Evolutionary conservation across 2,113 vertebrate genomes (phyloP).

Genomic region (Oryzias melastigma): DNA sequence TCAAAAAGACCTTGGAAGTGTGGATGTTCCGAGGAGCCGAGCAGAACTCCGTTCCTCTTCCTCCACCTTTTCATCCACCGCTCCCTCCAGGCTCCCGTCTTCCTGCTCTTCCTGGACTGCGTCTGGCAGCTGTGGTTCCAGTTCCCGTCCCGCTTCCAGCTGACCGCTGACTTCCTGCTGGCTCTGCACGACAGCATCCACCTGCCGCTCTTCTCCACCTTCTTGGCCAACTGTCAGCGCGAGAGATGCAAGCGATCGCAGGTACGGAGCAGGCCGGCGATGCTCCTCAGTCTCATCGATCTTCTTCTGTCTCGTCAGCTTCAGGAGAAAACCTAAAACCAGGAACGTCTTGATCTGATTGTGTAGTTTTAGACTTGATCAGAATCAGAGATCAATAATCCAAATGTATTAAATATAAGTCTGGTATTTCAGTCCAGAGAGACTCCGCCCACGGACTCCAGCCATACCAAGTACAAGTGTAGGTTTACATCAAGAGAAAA

Average conservation of each 20-base stretch:
- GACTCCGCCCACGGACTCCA: no score
- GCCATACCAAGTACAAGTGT: no score
- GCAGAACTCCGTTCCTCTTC: neutral
- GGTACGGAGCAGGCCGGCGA: conserved; percentile 64
- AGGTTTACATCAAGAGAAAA: no score
- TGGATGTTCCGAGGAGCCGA: no score
- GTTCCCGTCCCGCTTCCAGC: conserved; percentile 85
- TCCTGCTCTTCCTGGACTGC: conserved; percentile 93
- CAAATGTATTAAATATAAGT: no score
- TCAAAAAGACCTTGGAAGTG: no score
- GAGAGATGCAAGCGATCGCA: conserved; percentile 78
- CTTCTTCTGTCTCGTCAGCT: no score
- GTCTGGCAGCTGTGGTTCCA: conserved; percentile 91
- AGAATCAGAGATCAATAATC: no score
- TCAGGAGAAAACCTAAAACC: neutral
- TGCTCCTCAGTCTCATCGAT: neutral
- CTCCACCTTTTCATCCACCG: neutral
- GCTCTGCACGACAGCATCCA: conserved; percentile 88
- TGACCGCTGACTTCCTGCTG: conserved; percentile 87
- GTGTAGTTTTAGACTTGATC: neutral
- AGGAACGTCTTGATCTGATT: neutral
- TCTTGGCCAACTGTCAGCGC: conserved; percentile 88
- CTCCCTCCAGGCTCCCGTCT: conserved; percentile 83
- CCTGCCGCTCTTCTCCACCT: conserved; percentile 85
- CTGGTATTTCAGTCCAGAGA: no score